A percentile compares a stretch with the other conserved stretches of the same genome.
phyloP scores from a whole-genome alignment of 2,888 invertebrate species.

The Dicycla oo region DNA sequence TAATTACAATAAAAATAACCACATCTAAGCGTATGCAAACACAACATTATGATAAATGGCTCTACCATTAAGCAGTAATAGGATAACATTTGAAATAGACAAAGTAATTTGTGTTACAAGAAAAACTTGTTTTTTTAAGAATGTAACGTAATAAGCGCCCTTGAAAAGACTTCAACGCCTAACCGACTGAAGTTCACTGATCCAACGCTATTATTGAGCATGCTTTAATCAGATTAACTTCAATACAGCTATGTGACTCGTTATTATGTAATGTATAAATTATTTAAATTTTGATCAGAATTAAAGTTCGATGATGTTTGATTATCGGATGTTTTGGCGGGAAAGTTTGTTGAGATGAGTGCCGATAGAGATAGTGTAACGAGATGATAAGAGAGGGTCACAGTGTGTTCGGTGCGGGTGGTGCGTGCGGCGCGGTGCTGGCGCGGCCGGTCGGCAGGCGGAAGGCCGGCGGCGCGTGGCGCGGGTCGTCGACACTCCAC shows the following conservation, averaged over 20 bases:
- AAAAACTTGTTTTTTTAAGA: constrained; percentile 72
- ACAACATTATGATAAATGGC: constrained; percentile 37
- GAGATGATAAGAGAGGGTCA: constrained; percentile 34
- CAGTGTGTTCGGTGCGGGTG: constrained; percentile 30
- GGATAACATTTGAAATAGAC: constrained; percentile 46
- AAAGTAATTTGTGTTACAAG: constrained; percentile 57
- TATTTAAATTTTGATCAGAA: constrained; percentile 44
- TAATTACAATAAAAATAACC: constrained; percentile 38
- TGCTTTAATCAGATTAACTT: constrained; percentile 73
- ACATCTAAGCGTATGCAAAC: constrained; percentile 31
- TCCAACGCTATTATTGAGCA: constrained; percentile 74
- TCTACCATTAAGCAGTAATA: constrained; percentile 40
- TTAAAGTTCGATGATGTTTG: constrained; percentile 24
- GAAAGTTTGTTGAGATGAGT: constrained; percentile 20
- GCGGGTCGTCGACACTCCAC: constrained; percentile 74
- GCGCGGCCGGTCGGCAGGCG: constrained; percentile 60
- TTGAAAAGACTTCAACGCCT: constrained; percentile 89
- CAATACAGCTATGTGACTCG: constrained; percentile 58
- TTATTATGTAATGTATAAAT: constrained; percentile 55
- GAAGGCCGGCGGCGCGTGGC: constrained; percentile 74
- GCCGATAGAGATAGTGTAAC: constrained; percentile 24
- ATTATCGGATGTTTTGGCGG: constrained; percentile 26
- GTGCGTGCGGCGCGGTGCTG: constrained; percentile 36
- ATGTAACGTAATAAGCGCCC: constrained; percentile 83
- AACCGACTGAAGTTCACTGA: constrained; percentile 83